Percentiles rank a stretch among this genome's conserved stretches.
Conservation (phyloP, 1,140 invertebrate species). For the Branchinecta lynchi region DNA sequence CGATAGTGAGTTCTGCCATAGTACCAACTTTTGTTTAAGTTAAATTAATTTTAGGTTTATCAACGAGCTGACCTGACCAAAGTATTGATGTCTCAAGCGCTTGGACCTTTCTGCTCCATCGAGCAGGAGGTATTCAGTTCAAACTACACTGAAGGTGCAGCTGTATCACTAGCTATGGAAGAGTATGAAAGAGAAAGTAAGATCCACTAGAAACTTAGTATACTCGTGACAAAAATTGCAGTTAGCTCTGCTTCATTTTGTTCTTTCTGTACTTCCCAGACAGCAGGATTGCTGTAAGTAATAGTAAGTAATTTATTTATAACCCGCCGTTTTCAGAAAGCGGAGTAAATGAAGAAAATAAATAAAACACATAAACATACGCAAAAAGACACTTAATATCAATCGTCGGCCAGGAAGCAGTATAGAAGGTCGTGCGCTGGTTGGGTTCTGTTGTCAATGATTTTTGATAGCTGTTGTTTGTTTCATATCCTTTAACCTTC, state of each 20-base stretch:
- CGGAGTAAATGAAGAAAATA: no score
- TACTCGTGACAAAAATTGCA: background rate
- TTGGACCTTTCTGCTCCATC: slow-evolving; percentile 76
- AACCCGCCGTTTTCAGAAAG: no score
- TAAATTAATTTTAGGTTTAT: slow-evolving; percentile 46
- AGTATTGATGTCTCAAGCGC: slow-evolving; percentile 71
- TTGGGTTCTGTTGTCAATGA: no score
- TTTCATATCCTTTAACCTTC: no score
- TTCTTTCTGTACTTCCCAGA: slow-evolving; percentile 15
- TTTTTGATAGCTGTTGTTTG: slow-evolving; percentile 13
- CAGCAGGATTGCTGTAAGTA: background rate
- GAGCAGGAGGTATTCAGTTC: slow-evolving; percentile 76
- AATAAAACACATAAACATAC: no score
- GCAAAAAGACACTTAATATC: no score
- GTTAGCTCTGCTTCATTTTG: slow-evolving; percentile 15
- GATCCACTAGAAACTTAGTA: slow-evolving; percentile 23
- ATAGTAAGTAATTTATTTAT: no score
- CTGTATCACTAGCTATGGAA: slow-evolving; percentile 70
- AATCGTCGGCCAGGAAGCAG: no score
- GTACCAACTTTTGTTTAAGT: background rate
- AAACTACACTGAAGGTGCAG: slow-evolving; percentile 75
- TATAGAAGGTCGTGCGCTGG: no score
- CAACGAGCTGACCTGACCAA: slow-evolving; percentile 83
- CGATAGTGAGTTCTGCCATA: no score
- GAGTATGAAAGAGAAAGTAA: slow-evolving; percentile 81